Evolutionary conservation across 2,113 vertebrate species (phyloP).

Genomic region (Cynoglossus semilaevis): DNA sequence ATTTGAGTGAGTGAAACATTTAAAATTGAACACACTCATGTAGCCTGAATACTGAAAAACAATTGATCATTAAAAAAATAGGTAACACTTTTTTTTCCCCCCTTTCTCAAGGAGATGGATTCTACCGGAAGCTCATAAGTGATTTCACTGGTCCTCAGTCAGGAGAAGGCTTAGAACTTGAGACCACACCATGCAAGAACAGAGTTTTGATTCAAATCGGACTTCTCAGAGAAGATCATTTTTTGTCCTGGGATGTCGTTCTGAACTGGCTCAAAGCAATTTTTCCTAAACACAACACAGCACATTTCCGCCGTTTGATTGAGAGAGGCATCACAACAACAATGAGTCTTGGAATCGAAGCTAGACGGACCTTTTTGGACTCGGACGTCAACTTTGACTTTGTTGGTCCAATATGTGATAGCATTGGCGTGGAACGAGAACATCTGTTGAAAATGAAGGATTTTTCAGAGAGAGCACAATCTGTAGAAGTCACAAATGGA

Average conservation of each 20-base stretch:
- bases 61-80: too few relatives aligned
- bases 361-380: slow-evolving; percentile 65
- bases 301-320: slow-evolving; percentile 74
- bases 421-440: slow-evolving; percentile 70
- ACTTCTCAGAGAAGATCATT: slow-evolving; percentile 73
- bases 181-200: slow-evolving; percentile 64
- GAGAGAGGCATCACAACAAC: slow-evolving; percentile 69
- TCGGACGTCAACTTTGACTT: slow-evolving; percentile 75
- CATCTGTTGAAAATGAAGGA: slow-evolving; percentile 74
- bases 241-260: slow-evolving; percentile 66
- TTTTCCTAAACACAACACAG: slow-evolving; percentile 62
- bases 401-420: slow-evolving; percentile 78
- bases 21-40: background rate
- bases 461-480: slow-evolving; percentile 70
- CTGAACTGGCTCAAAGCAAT: slow-evolving; percentile 73
- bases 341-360: slow-evolving; percentile 60
- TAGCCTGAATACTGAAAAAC: too few relatives aligned
- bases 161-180: slow-evolving; percentile 63
- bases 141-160: slow-evolving; percentile 74
- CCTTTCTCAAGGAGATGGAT: slow-evolving; percentile 71
- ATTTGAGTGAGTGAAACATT: slow-evolving; percentile 69
- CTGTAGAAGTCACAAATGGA: slow-evolving; percentile 73
- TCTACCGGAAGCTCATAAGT: slow-evolving; percentile 70
- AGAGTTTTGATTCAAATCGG: slow-evolving; percentile 75
- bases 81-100: background rate